Conservation (phyloP, 92 coral and sea anemone species). For the Bergia puertoricense region DNA sequence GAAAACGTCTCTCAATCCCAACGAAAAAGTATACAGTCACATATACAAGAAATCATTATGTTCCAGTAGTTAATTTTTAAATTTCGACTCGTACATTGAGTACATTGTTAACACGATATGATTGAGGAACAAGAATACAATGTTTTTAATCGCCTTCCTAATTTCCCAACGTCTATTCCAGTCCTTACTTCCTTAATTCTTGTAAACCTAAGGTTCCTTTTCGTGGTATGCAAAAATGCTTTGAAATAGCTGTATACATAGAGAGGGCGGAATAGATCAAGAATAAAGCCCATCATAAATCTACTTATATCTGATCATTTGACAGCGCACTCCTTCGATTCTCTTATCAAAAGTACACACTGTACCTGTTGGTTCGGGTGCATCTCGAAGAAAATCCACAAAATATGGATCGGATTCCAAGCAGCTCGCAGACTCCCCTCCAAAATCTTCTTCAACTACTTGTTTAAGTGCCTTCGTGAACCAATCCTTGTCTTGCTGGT, state of each 20-base stretch:
- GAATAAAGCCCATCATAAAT: too few relatives aligned
- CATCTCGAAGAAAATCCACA: slow-evolving; percentile 97
- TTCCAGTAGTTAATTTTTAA: too few relatives aligned
- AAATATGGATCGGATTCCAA: slow-evolving; percentile 83
- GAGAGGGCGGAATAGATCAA: too few relatives aligned
- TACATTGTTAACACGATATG: too few relatives aligned
- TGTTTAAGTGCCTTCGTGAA: slow-evolving; percentile 79
- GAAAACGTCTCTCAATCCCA: too few relatives aligned
- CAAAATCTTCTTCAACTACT: slow-evolving; percentile 82
- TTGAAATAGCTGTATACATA: too few relatives aligned
- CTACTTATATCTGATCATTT: too few relatives aligned
- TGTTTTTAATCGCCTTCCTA: too few relatives aligned
- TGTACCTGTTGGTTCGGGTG: slow-evolving; percentile 91
- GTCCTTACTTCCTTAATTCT: not conserved
- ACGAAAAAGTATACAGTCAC: too few relatives aligned
- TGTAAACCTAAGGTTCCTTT: not conserved
- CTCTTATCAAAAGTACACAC: not conserved
- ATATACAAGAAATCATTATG: not conserved
- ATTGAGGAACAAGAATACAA: too few relatives aligned
- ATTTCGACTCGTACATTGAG: too few relatives aligned
- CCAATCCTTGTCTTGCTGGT: slow-evolving; percentile 93
- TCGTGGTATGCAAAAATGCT: not conserved
- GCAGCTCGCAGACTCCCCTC: slow-evolving; percentile 59
- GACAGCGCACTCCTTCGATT: not conserved
- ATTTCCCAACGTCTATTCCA: not conserved